Percentiles rank a stretch among this genome's conserved stretches.
Conservation (phyloP, 1,140 invertebrate species). For the Saccostrea cuccullata region DNA sequence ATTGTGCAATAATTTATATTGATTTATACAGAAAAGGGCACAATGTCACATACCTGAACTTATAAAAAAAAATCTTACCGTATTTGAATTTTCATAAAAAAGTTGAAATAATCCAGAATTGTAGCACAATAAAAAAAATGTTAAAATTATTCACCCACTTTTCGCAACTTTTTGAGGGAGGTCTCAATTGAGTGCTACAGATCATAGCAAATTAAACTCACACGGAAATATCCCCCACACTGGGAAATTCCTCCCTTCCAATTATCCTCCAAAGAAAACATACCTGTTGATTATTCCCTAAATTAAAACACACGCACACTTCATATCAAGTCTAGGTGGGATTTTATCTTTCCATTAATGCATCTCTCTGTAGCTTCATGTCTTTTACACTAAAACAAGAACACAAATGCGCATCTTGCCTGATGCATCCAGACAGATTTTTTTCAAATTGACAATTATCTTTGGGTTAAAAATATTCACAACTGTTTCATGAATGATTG, state of each 20-base stretch:
- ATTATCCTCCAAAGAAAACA: conserved; percentile 8
- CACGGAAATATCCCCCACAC: conserved; percentile 2
- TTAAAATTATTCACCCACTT: neutral
- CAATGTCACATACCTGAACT: too few relatives aligned
- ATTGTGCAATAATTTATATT: too few relatives aligned
- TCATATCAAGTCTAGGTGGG: neutral
- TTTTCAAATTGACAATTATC: neutral
- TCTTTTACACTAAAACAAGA: neutral
- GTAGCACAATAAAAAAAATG: neutral
- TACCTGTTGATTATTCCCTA: conserved; percentile 15
- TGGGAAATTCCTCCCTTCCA: conserved; percentile 7
- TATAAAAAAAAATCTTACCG: neutral
- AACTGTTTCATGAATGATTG: neutral
- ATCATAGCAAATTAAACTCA: conserved; percentile 8
- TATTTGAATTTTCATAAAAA: neutral
- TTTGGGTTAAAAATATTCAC: neutral
- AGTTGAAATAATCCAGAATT: neutral
- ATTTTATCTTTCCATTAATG: neutral
- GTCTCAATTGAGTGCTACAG: neutral
- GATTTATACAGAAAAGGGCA: too few relatives aligned
- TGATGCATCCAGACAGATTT: neutral
- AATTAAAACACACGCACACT: neutral
- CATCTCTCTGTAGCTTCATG: neutral
- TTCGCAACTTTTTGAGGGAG: neutral
- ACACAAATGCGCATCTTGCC: neutral